These are phyloP conservation scores for Agonopterix alstromeriana DNA, from an alignment of 2,888 invertebrate species.

Conservation along the genomic window DNA sequence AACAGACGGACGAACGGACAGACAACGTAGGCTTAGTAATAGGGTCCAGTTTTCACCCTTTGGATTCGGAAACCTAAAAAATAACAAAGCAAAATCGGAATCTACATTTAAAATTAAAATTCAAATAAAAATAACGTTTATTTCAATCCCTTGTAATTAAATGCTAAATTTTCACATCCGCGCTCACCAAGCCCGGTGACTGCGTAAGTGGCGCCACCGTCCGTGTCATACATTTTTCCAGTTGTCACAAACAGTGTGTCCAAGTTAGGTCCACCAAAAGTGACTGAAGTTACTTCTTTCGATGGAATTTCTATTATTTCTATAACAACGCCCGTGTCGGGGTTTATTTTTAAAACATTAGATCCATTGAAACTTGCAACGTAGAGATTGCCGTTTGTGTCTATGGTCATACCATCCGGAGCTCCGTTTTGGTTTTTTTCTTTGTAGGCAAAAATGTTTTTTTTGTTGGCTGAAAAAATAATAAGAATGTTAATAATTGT, in stretches of 20 bases:
- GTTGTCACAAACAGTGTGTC: slow-evolving; percentile 82
- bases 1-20: too few relatives aligned
- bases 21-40: too few relatives aligned
- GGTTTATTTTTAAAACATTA: slow-evolving; percentile 73
- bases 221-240: slow-evolving; percentile 38
- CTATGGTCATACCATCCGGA: slow-evolving; percentile 86
- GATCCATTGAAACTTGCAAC: slow-evolving; percentile 82
- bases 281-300: slow-evolving; percentile 82
- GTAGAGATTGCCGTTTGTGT: slow-evolving; percentile 85
- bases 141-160: neutral
- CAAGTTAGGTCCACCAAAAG: slow-evolving; percentile 83
- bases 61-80: too few relatives aligned
- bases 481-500: neutral
- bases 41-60: too few relatives aligned
- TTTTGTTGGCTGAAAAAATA: slow-evolving; percentile 19
- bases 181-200: slow-evolving; percentile 68
- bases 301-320: slow-evolving; percentile 71
- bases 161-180: slow-evolving; percentile 37
- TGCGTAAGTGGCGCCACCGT: slow-evolving; percentile 46
- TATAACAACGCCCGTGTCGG: slow-evolving; percentile 72
- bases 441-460: slow-evolving; percentile 72
- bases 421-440: slow-evolving; percentile 47
- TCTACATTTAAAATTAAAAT: too few relatives aligned
- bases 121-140: too few relatives aligned
- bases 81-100: too few relatives aligned